phyloP scores from a whole-genome alignment of 2,888 invertebrate species.

The Amiota communis region DNA sequence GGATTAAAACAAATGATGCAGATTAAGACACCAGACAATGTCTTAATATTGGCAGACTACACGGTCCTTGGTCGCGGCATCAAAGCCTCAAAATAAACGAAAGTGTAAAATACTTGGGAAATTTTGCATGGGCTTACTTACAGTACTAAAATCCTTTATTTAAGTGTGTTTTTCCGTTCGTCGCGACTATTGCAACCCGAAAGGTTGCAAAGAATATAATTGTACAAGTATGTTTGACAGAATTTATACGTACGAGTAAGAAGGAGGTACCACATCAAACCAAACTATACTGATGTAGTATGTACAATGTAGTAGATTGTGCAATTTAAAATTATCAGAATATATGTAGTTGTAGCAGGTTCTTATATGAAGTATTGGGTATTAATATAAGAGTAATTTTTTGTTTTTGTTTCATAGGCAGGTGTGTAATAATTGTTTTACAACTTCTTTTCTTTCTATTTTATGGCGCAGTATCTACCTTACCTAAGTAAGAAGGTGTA shows the following conservation, averaged over 20 bases:
- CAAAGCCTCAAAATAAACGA: neutral
- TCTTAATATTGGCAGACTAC: too few relatives aligned
- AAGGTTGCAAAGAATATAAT: neutral
- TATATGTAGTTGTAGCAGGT: neutral
- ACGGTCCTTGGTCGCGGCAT: neutral
- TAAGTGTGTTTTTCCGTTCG: neutral
- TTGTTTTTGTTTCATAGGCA: constrained; percentile 7
- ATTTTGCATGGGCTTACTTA: neutral
- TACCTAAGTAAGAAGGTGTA: constrained; percentile 57
- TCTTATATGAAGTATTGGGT: too few relatives aligned
- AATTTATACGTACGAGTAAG: neutral
- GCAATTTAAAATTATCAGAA: too few relatives aligned
- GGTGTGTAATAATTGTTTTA: constrained; percentile 52
- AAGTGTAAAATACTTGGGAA: neutral
- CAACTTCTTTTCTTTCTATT: constrained; percentile 46
- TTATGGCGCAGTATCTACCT: constrained; percentile 53
- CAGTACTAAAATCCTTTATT: neutral
- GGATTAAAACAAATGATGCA: neutral
- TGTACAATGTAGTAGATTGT: too few relatives aligned
- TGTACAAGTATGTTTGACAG: neutral
- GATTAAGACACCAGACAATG: too few relatives aligned
- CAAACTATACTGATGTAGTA: neutral
- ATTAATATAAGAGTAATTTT: constrained; percentile 22
- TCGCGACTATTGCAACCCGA: neutral
- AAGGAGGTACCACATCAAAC: neutral